Conservation (phyloP, 64 coral and sea anemone genomes). For the Hydrozoanthus tunicans region DNA sequence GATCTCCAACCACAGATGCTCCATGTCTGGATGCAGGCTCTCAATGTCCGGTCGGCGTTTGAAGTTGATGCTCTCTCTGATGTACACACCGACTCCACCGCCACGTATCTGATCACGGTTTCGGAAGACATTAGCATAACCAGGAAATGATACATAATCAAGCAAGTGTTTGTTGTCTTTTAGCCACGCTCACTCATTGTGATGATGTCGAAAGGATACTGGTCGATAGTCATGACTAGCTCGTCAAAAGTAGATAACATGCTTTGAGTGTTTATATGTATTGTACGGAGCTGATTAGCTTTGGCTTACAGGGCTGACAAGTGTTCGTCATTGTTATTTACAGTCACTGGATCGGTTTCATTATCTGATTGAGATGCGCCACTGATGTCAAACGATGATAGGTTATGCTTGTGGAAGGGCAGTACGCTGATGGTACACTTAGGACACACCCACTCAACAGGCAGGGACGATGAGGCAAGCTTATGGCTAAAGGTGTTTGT, state of each 20-base stretch:
- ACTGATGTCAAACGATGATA: slow-evolving; percentile 5
- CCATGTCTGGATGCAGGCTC: background rate
- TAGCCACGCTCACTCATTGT: slow-evolving; percentile 31
- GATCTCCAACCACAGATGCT: slow-evolving; percentile 8
- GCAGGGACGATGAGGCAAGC: slow-evolving; percentile 9
- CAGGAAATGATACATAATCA: background rate
- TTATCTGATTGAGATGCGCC: slow-evolving; percentile 38
- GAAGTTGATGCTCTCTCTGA: background rate
- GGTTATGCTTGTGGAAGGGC: slow-evolving; percentile 28
- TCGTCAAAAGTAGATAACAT: background rate
- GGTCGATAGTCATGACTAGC: background rate
- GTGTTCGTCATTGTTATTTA: slow-evolving; percentile 5
- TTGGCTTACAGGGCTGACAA: slow-evolving; percentile 29
- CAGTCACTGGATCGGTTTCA: slow-evolving; percentile 13
- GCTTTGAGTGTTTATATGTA: slow-evolving; percentile 33
- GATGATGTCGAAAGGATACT: slow-evolving; percentile 23
- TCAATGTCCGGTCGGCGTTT: background rate
- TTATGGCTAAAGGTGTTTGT: background rate
- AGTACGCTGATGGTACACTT: slow-evolving; percentile 47
- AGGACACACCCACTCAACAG: slow-evolving; percentile 50
- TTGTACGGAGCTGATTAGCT: slow-evolving; percentile 6
- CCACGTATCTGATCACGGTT: background rate
- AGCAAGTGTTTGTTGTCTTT: background rate
- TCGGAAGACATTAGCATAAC: background rate
- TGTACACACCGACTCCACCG: background rate